Conservation (phyloP, 2,113 vertebrate genomes). For the Tachysurus fulvidraco region DNA sequence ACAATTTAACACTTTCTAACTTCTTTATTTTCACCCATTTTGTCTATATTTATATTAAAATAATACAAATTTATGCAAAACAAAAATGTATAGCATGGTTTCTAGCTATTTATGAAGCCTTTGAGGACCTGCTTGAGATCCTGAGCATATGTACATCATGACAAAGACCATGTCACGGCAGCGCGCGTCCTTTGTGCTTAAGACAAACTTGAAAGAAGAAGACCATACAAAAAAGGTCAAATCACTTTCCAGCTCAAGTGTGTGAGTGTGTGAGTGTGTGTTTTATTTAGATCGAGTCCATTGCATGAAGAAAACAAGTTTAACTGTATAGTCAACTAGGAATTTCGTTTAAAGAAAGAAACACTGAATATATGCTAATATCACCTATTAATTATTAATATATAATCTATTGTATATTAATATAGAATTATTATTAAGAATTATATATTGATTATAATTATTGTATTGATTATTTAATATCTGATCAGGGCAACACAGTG, state of each 20-base stretch:
- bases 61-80: not conserved
- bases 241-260: constrained; percentile 95
- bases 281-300: not conserved
- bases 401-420: too few species aligned
- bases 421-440: too few species aligned
- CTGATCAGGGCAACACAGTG: not conserved
- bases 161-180: constrained; percentile 91
- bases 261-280: constrained; percentile 54
- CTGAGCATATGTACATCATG: constrained; percentile 88
- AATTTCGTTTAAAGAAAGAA: not conserved
- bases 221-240: constrained; percentile 98
- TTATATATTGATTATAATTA: too few species aligned
- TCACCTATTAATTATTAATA: not conserved
- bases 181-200: constrained; percentile 95
- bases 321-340: not conserved
- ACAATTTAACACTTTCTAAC: not conserved
- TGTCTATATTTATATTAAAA: not conserved
- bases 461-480: not conserved
- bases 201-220: constrained; percentile 94
- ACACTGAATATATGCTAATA: not conserved
- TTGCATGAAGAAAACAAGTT: not conserved
- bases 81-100: not conserved
- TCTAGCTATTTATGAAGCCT: not conserved
- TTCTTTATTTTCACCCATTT: not conserved
- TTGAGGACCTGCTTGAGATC: constrained; percentile 68